Conservation (phyloP, 2,888 invertebrate genomes). For the Tuta absoluta region DNA sequence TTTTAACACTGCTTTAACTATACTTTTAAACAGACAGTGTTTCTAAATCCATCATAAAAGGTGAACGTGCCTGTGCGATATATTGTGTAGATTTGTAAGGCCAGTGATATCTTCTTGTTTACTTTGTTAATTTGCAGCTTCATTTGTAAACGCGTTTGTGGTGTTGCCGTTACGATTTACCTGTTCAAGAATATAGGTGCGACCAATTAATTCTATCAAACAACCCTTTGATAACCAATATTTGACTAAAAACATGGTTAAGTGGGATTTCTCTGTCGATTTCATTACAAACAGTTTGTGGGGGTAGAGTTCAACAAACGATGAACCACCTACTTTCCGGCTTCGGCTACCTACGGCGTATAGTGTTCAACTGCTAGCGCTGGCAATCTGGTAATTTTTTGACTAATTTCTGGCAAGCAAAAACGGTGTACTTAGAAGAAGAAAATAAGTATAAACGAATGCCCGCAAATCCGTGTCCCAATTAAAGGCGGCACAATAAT, state of each 20-base stretch:
- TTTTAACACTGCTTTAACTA: slow-evolving; percentile 38
- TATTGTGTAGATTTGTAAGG: slow-evolving; percentile 62
- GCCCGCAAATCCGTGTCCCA: slow-evolving; percentile 52
- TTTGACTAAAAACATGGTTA: too few species aligned
- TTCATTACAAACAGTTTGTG: too few species aligned
- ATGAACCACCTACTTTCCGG: too few species aligned
- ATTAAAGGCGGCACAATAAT: slow-evolving; percentile 63
- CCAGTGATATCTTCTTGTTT: slow-evolving; percentile 50
- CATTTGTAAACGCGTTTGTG: slow-evolving; percentile 48
- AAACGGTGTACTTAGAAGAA: too few species aligned
- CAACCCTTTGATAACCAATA: too few species aligned
- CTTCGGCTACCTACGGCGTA: too few species aligned
- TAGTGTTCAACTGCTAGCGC: too few species aligned
- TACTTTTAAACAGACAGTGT: slow-evolving; percentile 46
- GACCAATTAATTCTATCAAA: background rate
- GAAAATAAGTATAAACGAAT: background rate
- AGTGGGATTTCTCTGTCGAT: too few species aligned
- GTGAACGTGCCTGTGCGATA: slow-evolving; percentile 53
- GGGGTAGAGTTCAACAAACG: too few species aligned
- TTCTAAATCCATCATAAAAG: slow-evolving; percentile 62
- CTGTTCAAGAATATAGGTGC: background rate
- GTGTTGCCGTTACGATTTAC: slow-evolving; percentile 37
- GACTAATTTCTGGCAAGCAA: too few species aligned
- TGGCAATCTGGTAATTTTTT: too few species aligned
- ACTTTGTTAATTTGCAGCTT: slow-evolving; percentile 59